Evolutionary conservation across 2,888 invertebrate genomes (phyloP).

Genomic region (Cantharis rufa): DNA sequence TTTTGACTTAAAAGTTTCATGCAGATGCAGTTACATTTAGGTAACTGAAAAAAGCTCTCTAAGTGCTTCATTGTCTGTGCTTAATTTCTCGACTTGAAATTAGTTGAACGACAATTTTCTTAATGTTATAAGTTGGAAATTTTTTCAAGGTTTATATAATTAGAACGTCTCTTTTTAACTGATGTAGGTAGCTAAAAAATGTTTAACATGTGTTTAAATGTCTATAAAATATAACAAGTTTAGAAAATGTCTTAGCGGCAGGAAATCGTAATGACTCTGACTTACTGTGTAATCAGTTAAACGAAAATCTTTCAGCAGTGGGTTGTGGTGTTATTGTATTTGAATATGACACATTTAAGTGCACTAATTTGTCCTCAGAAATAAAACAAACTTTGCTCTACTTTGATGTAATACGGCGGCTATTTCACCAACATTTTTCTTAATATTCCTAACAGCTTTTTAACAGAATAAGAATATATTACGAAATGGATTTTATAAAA

Average conservation of each 20-base stretch:
- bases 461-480: background rate
- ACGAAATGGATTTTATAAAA: background rate
- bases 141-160: background rate
- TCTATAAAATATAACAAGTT: conserved; percentile 15
- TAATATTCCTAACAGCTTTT: background rate
- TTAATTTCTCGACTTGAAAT: background rate
- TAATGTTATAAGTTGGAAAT: background rate
- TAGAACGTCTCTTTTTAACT: background rate
- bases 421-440: background rate
- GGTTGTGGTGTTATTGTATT: conserved; percentile 3
- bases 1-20: background rate
- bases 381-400: background rate
- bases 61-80: background rate
- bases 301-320: background rate
- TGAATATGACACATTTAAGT: conserved; percentile 13
- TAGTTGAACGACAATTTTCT: background rate
- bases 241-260: conserved; percentile 8
- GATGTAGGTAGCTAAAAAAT: background rate
- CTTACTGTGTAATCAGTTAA: conserved; percentile 4
- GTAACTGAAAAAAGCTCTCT: background rate
- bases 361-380: conserved; percentile 24
- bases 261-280: conserved; percentile 13
- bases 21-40: background rate
- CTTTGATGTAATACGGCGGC: background rate
- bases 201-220: conserved; percentile 8